Base-by-base conservation (phyloP, 2,888 invertebrate species). In the Drosophila parthenogenetica region DNA sequence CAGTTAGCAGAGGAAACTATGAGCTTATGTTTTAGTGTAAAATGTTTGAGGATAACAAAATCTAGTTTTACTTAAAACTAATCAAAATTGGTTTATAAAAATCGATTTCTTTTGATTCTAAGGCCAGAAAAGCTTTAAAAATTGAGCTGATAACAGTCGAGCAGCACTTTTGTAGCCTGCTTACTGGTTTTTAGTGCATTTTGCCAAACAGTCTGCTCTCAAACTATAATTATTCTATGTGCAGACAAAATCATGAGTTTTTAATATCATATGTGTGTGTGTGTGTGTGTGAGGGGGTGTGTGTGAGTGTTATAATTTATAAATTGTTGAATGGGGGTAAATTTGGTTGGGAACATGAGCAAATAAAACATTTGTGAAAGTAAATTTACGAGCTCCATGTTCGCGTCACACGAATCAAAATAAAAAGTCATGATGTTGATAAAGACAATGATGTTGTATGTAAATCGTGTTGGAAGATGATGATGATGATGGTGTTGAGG, bases 331-430 rank as follows among this genome's bases (percentile, higher is more conserved):
- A 22, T 35, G 3, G 7, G 39, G 39, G n/a, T 17, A 16, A 58
- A 45, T 39, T 57, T 29, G 35, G 35, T 19, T 51, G 45, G 32
- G n/a, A 58, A 66, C 58, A 25, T 65, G 59, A 43, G 14, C 43
- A 51, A 59, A 58, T 53, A 58, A 63, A 74, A 68, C 53, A 72
- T 69, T 79, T 54, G 39, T 64, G 43, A 59, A 59, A 40, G 29
- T 32, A 46, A 66, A 77, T 72, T 72, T 60, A 63, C 69, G 62
- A 64, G 68, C 69, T 68, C 55, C 67, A 64, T 76, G 78, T 81
- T 78, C 58, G 78, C 76, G 76, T 73, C 73, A 71, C 68, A 57
- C 73, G 77, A 75, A 76, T 77, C 68, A 76, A 80, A 86, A 77
- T 73, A 85, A 82, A 85, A 78, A 80, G 37, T 55, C 35, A 32